Conservation (phyloP, 2,888 invertebrate species). For the Tanytarsus gracilentus region DNA sequence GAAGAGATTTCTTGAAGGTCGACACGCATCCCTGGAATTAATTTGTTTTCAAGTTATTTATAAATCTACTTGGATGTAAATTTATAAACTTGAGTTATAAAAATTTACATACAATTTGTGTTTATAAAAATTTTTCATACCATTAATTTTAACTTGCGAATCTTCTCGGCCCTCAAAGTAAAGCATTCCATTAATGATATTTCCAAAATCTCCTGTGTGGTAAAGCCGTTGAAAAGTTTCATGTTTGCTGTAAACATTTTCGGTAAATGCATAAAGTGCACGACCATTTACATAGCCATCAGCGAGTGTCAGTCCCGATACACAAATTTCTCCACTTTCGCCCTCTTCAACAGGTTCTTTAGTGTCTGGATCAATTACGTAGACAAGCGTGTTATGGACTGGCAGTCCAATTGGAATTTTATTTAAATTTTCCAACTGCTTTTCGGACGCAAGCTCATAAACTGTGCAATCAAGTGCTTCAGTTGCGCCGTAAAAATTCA, state of each 20-base stretch:
- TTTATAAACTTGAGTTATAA: too few species aligned
- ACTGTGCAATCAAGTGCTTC: neutral
- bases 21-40: too few species aligned
- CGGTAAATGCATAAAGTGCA: slow-evolving; percentile 56
- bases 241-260: slow-evolving; percentile 52
- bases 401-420: slow-evolving; percentile 39
- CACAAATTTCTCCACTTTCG: slow-evolving; percentile 63
- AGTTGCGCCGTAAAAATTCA: neutral
- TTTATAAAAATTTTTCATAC: too few species aligned
- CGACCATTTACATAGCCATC: slow-evolving; percentile 61
- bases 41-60: too few species aligned
- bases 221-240: too few species aligned
- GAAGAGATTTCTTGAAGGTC: slow-evolving; percentile 67
- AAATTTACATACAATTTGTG: too few species aligned
- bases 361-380: slow-evolving; percentile 60
- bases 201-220: slow-evolving; percentile 68
- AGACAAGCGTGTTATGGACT: slow-evolving; percentile 62
- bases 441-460: neutral
- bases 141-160: slow-evolving; percentile 67
- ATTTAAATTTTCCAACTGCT: neutral
- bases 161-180: slow-evolving; percentile 65
- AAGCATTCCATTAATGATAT: slow-evolving; percentile 53
- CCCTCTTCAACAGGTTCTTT: slow-evolving; percentile 54
- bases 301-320: slow-evolving; percentile 62
- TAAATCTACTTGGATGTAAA: too few species aligned